These are phyloP conservation scores for Sebastes vulpes DNA, from an alignment of 2,797 vertebrate genomes.

Conservation along the genomic window DNA sequence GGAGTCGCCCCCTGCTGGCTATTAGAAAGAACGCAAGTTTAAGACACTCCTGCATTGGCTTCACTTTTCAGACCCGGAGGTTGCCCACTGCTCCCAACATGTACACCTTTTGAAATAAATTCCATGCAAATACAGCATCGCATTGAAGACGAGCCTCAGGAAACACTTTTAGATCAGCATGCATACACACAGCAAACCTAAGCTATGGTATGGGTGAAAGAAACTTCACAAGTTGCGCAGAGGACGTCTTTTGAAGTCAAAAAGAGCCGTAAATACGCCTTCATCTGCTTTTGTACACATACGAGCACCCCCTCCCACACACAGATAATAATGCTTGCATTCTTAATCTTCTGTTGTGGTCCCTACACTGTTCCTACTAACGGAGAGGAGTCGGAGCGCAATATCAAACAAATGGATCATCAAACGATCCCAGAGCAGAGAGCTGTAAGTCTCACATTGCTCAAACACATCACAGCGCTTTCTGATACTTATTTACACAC, in stretches of 20 bases:
- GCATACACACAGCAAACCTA: not conserved
- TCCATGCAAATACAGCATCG: not conserved
- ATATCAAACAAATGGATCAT: slow-evolving; percentile 68
- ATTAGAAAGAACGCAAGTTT: accelerated
- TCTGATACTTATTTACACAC: slow-evolving; percentile 37
- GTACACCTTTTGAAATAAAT: not conserved
- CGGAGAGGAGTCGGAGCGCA: slow-evolving; percentile 20
- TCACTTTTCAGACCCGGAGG: too few species aligned
- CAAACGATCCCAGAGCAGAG: slow-evolving; percentile 55
- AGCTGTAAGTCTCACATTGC: slow-evolving; percentile 32
- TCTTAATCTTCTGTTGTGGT: slow-evolving; percentile 33
- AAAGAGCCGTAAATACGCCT: slow-evolving; percentile 40
- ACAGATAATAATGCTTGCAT: not conserved
- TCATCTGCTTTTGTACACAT: slow-evolving; percentile 24
- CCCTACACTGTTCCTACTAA: slow-evolving; percentile 30
- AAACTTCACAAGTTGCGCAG: slow-evolving; percentile 6
- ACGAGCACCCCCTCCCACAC: not conserved
- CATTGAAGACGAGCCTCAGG: not conserved
- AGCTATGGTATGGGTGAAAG: not conserved
- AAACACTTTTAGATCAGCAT: slow-evolving; percentile 7
- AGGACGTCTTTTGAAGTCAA: slow-evolving; percentile 37
- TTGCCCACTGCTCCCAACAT: not conserved
- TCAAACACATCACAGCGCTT: slow-evolving; percentile 24
- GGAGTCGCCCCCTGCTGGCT: too few species aligned
- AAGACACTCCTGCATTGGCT: too few species aligned